phyloP scores from a whole-genome alignment of 2,797 vertebrate genomes.

The Danio choprae region DNA sequence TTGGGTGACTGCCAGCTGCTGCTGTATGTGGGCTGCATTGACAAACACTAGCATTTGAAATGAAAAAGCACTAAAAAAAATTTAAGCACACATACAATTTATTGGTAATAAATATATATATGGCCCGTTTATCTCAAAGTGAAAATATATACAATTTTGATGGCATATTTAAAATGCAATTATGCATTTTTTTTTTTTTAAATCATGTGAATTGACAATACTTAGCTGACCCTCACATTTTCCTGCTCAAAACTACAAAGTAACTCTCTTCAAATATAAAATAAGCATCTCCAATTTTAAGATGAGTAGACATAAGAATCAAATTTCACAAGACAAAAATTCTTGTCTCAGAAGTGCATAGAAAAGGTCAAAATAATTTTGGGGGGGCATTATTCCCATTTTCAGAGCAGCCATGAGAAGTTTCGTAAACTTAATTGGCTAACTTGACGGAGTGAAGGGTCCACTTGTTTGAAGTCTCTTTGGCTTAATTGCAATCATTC shows the following conservation, averaged over 20 bases:
- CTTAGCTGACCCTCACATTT: not conserved
- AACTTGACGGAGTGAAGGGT: constrained; percentile 53
- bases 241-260: constrained; percentile 21
- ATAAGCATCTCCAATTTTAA: constrained; percentile 25
- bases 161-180: not conserved
- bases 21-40: constrained; percentile 71
- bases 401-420: constrained; percentile 32
- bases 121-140: not conserved
- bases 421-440: constrained; percentile 54
- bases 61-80: constrained; percentile 50
- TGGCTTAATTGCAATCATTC: constrained; percentile 54
- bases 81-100: not conserved
- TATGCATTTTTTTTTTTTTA: not conserved
- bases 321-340: not conserved
- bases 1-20: constrained; percentile 77
- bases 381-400: constrained; percentile 16
- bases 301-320: not conserved
- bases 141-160: not conserved
- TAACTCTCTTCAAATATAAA: not conserved
- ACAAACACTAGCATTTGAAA: constrained; percentile 63
- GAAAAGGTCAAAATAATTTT: constrained; percentile 35
- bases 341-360: constrained; percentile 9
- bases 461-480: constrained; percentile 56
- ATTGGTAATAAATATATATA: constrained; percentile 3
- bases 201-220: not conserved